A percentile compares a stretch with the other conserved stretches of the same genome.
phyloP scores from a whole-genome alignment of 2,888 invertebrate genomes.

The Drosophila falleni region DNA sequence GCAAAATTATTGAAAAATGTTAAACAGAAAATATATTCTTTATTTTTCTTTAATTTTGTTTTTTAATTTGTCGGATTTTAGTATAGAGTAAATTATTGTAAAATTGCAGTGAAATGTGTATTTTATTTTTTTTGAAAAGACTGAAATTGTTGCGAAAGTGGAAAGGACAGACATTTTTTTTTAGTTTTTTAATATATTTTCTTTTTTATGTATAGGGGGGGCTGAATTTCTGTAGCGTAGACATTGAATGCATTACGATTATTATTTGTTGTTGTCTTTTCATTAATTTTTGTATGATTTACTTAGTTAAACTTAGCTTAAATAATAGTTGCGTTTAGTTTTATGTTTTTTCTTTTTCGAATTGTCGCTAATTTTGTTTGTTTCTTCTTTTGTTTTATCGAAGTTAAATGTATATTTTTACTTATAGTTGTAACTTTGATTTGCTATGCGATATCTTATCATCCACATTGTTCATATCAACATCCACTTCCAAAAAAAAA shows the following conservation, averaged over 20 bases:
- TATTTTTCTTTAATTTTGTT: too few relatives aligned
- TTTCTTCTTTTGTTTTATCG: conserved; percentile 6
- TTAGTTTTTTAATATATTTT: conserved; percentile 13
- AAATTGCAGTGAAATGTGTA: too few relatives aligned
- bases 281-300: conserved; percentile 18
- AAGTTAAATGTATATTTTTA: conserved; percentile 31
- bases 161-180: conserved; percentile 5
- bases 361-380: conserved; percentile 42
- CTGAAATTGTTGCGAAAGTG: not conserved
- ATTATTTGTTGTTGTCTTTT: conserved; percentile 15
- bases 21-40: too few relatives aligned
- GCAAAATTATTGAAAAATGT: too few relatives aligned
- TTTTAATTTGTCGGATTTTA: too few relatives aligned
- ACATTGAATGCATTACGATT: conserved; percentile 71
- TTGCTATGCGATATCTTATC: conserved; percentile 63
- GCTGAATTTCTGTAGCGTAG: conserved; percentile 65
- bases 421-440: conserved; percentile 67
- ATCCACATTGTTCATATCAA: conserved; percentile 20
- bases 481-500: conserved; percentile 32
- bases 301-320: conserved; percentile 50
- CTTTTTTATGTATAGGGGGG: conserved; percentile 11
- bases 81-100: too few relatives aligned
- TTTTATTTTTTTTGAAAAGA: too few relatives aligned
- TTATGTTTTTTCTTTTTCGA: conserved; percentile 15
- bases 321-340: conserved; percentile 30